Evolutionary conservation across 2,888 invertebrate genomes (phyloP), one percentile per base, ranked within the genome.

Genomic region (Pediacus dermestoides): DNA sequence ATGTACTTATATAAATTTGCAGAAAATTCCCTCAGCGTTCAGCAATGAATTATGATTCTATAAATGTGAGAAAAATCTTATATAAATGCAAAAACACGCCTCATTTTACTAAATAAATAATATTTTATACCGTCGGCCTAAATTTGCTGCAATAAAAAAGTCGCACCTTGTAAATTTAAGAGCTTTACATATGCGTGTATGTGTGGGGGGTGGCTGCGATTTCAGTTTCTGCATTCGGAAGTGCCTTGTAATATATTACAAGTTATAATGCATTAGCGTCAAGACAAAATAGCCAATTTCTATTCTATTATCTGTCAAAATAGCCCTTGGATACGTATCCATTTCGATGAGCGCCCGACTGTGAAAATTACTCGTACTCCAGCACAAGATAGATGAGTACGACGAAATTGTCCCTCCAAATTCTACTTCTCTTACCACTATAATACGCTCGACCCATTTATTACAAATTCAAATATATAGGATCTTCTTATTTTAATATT

Each of bases 231-330:
- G 11, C 34, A 26, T 18, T 18, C 12, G n/a, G 13, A 28, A 28
- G 28, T 4, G 28, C 3, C 2, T 10, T 7, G 28, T 35, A 40
- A 50, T 52, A 49, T 45, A 42, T 47, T 46, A 37, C 36, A 26
- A 42, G 51, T 57, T 60, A 58, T 59, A 51, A 54, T 53, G 47
- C 53, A 52, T 59, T 56, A 54, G 38, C 42, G 51, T 48, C 53
- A 43, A 53, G 57, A 57, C 56, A 58, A 60, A 63, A 59, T 60
- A 60, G 57, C 58, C 64, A 62, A 64, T 63, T 64, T 60, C 63
- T 61, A 63, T 63, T 63, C 63, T 62, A 63, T 63, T 63, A 64
- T 63, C 61, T 61, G 62, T 64, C 64, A 62, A 63, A 64, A 63
- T 60, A 58, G 60, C 56, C 55, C 45, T 50, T 38, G 52, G 57